phyloP scores from a whole-genome alignment of 2,797 vertebrate species.

The Chanos chanos region DNA sequence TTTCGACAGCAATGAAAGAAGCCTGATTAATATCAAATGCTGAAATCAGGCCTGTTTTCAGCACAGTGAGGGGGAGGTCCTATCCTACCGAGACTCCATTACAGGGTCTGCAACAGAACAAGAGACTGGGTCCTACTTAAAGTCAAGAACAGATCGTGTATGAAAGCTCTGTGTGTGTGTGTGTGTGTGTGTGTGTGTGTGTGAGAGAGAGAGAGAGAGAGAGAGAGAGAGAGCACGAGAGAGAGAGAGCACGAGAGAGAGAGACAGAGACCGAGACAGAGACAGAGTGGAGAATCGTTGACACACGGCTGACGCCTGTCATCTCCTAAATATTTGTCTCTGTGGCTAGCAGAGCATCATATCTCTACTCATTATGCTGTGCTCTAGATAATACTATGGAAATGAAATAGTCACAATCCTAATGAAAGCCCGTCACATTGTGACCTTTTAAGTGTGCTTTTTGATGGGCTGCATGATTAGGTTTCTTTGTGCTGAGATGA shows the following conservation, averaged over 20 bases:
- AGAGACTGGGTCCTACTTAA: conserved; percentile 3
- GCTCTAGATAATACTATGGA: conserved; percentile 36
- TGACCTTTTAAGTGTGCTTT: conserved; percentile 23
- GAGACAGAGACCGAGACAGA: not conserved
- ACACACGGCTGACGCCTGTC: conserved; percentile 11
- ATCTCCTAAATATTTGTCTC: conserved; percentile 34
- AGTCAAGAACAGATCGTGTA: not conserved
- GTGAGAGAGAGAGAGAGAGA: not conserved
- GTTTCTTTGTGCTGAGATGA: conserved; percentile 34
- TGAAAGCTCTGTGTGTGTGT: not conserved
- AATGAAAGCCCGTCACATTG: conserved; percentile 37
- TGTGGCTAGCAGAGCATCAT: conserved; percentile 33
- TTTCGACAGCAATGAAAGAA: conserved; percentile 35
- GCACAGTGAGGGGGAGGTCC: not conserved
- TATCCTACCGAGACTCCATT: not conserved
- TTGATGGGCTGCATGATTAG: conserved; percentile 37
- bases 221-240: not conserved
- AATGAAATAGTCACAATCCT: conserved; percentile 40
- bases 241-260: not conserved
- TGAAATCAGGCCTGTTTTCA: conserved; percentile 37
- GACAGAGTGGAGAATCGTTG: not conserved
- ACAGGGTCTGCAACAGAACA: not conserved
- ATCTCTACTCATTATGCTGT: conserved; percentile 34
- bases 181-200: not conserved
- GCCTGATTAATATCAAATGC: conserved; percentile 46